Percentiles rank a stretch among this genome's conserved stretches.
Evolutionary conservation across 1,140 invertebrate genomes (phyloP).

Genomic region (Ephestia elutella): DNA sequence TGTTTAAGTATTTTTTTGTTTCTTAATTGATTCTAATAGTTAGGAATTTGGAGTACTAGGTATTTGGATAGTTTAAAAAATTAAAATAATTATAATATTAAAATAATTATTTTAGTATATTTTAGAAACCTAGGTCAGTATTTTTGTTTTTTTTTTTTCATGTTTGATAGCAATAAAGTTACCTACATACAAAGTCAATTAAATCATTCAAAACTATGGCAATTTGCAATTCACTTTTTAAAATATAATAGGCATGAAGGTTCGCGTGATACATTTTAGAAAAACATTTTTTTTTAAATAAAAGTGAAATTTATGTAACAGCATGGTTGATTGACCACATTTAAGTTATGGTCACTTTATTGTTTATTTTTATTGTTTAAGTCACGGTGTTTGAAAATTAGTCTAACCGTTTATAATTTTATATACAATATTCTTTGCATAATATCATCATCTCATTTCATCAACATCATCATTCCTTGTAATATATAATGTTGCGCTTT

Average conservation of each 20-base stretch:
- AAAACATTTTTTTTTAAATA: no score
- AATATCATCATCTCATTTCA: no score
- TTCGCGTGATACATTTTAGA: background rate
- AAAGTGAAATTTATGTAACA: background rate
- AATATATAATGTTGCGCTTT: no score
- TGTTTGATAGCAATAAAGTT: background rate
- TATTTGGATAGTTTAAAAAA: no score
- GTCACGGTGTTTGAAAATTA: background rate
- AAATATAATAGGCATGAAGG: background rate
- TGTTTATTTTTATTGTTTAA: background rate
- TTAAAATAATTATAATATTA: no score
- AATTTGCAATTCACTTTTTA: background rate
- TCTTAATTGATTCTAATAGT: no score
- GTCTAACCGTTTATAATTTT: background rate
- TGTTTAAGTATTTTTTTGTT: no score
- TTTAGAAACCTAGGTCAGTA: no score
- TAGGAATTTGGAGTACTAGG: no score
- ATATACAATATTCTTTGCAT: background rate
- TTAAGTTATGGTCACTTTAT: background rate
- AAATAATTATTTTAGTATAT: no score
- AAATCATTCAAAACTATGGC: background rate
- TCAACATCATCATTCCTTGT: no score
- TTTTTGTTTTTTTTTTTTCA: background rate
- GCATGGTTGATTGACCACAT: background rate
- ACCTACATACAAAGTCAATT: background rate